phyloP scores from a whole-genome alignment of 2,113 vertebrate genomes.

The Hoplias malabaricus region DNA sequence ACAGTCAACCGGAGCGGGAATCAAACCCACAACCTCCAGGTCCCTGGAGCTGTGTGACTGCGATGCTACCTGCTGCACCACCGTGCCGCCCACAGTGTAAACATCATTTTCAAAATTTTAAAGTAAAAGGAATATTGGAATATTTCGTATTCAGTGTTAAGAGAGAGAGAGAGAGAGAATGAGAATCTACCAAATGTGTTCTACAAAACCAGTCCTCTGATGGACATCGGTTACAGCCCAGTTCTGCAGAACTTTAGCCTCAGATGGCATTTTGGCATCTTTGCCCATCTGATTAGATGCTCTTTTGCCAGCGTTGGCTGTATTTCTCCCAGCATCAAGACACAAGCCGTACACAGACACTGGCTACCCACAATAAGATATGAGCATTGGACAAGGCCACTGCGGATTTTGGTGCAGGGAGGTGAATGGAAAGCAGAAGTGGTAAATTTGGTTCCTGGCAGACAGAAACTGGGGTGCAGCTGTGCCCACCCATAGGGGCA shows the following conservation, averaged over 20 bases:
- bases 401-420: neutral
- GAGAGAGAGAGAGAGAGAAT: neutral
- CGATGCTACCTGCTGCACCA: too few species aligned
- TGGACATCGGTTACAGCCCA: neutral
- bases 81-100: too few species aligned
- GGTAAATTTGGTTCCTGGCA: neutral
- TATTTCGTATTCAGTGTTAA: too few species aligned
- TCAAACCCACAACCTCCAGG: too few species aligned
- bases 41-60: too few species aligned
- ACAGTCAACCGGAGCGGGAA: too few species aligned
- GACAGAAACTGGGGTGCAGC: neutral
- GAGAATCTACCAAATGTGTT: neutral
- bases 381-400: neutral
- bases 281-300: neutral
- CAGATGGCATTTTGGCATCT: neutral
- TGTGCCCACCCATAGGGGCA: neutral
- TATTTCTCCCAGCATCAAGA: neutral
- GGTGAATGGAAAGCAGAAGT: neutral
- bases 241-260: conserved; percentile 5
- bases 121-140: too few species aligned
- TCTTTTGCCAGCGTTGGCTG: neutral
- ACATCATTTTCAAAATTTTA: neutral
- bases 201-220: neutral
- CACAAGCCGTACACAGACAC: neutral
- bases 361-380: neutral